Evolutionary conservation across 2,888 invertebrate species (phyloP).

Genomic region (Acanthosoma haemorrhoidale): DNA sequence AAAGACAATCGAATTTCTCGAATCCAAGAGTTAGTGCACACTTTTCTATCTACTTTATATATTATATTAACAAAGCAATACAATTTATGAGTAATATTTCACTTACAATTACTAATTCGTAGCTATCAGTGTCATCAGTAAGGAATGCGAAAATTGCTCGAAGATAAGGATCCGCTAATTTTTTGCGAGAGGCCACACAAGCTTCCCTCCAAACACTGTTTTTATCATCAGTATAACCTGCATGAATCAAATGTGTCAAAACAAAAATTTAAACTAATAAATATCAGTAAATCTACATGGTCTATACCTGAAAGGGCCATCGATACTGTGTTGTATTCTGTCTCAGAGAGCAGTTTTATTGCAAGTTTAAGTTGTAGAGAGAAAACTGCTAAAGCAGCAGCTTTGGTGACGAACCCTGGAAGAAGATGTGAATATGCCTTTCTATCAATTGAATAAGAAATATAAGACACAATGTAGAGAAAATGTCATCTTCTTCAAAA

Average conservation of each 20-base stretch:
- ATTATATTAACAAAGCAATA: no score
- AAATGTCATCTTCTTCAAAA: no score
- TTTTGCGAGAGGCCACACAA: slow-evolving; percentile 64
- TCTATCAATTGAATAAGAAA: no score
- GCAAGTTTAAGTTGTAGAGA: slow-evolving; percentile 78
- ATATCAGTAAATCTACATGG: not conserved
- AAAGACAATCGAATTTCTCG: no score
- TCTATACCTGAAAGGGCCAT: slow-evolving; percentile 64
- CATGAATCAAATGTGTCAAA: not conserved
- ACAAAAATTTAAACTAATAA: not conserved
- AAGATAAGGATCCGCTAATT: slow-evolving; percentile 83
- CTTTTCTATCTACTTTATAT: no score
- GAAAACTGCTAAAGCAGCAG: slow-evolving; percentile 87
- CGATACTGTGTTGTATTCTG: slow-evolving; percentile 61
- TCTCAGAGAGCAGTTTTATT: slow-evolving; percentile 76
- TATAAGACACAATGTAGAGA: no score
- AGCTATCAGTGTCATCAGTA: slow-evolving; percentile 70
- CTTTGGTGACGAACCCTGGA: slow-evolving; percentile 64
- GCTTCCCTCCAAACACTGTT: slow-evolving; percentile 73
- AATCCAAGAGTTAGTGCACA: no score
- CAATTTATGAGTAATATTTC: no score
- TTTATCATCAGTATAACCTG: slow-evolving; percentile 77
- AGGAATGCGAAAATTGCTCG: slow-evolving; percentile 87
- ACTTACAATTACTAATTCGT: slow-evolving; percentile 68
- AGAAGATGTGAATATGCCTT: no score